Conservation (phyloP, 2,113 vertebrate species). For the Piliocolobus tephrosceles region DNA sequence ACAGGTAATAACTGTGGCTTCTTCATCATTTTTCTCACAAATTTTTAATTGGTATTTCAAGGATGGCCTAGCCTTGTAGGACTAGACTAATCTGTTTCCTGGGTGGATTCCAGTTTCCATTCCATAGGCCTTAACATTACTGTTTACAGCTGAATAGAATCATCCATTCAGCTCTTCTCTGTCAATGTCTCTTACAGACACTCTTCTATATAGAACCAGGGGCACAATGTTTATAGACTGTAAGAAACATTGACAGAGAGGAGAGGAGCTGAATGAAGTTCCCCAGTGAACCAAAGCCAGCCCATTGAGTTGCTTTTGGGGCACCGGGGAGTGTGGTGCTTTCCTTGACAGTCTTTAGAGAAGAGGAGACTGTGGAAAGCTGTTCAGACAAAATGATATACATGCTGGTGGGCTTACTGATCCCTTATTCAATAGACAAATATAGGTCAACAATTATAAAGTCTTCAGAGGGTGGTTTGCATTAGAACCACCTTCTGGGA, state of each 20-base stretch:
- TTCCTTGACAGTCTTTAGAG: not conserved
- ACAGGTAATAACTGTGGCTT: not conserved
- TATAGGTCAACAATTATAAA: not conserved
- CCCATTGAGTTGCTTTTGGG: not conserved
- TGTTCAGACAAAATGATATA: not conserved
- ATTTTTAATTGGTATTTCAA: constrained; percentile 41
- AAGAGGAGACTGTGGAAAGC: not conserved
- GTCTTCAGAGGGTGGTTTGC: not conserved
- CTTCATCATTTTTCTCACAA: not conserved
- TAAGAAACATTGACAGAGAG: not conserved
- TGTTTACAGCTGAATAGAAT: constrained; percentile 19
- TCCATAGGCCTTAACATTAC: not conserved
- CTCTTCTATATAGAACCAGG: no score
- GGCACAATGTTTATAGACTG: no score
- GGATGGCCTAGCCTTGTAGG: not conserved
- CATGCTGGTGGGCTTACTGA: not conserved
- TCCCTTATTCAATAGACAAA: not conserved
- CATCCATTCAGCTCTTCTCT: not conserved
- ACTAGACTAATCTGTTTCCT: constrained; percentile 42
- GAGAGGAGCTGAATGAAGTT: not conserved
- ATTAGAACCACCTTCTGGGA: not conserved
- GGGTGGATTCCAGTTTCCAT: constrained; percentile 56
- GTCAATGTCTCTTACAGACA: not conserved
- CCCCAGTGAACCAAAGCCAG: not conserved
- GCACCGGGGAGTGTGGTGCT: not conserved